Conservation (phyloP, 2,888 invertebrate species). For the Hirtodrosophila trivittata region DNA sequence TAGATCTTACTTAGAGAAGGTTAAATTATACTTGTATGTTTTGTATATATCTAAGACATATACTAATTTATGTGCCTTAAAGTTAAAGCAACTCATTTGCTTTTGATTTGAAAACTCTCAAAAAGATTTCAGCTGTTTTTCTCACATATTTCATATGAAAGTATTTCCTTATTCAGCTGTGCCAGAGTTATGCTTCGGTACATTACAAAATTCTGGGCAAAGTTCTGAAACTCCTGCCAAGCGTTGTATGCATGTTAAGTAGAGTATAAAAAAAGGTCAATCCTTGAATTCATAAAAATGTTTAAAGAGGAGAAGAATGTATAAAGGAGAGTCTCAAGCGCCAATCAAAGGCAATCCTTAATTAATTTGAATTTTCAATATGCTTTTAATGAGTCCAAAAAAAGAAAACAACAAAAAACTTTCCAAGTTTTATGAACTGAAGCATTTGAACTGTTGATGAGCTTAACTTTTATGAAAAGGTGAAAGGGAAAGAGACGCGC, state of each 20-base stretch:
- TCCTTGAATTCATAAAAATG: constrained; percentile 13
- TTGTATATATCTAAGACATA: too few species aligned
- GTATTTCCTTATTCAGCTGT: too few species aligned
- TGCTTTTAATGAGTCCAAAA: constrained; percentile 38
- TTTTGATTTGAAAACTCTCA: too few species aligned
- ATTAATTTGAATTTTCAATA: constrained; percentile 55
- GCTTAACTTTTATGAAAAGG: constrained; percentile 23
- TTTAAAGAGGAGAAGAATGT: constrained; percentile 23
- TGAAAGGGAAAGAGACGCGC: constrained; percentile 5
- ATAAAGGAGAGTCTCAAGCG: constrained; percentile 14
- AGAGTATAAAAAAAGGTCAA: constrained; percentile 29
- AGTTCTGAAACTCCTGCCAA: not conserved
- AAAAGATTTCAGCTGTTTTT: too few species aligned
- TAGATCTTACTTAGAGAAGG: too few species aligned
- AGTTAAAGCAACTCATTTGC: too few species aligned
- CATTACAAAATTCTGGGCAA: too few species aligned
- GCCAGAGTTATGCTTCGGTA: too few species aligned
- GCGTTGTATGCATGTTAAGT: not conserved
- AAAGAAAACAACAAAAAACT: constrained; percentile 5
- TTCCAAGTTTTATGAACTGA: constrained; percentile 37
- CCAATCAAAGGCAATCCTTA: constrained; percentile 44
- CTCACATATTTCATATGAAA: too few species aligned
- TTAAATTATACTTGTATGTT: too few species aligned
- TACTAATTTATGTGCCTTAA: too few species aligned
- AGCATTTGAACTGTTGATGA: constrained; percentile 30